Conservation (phyloP, 2,113 vertebrate genomes). For the Lonchura striata region DNA sequence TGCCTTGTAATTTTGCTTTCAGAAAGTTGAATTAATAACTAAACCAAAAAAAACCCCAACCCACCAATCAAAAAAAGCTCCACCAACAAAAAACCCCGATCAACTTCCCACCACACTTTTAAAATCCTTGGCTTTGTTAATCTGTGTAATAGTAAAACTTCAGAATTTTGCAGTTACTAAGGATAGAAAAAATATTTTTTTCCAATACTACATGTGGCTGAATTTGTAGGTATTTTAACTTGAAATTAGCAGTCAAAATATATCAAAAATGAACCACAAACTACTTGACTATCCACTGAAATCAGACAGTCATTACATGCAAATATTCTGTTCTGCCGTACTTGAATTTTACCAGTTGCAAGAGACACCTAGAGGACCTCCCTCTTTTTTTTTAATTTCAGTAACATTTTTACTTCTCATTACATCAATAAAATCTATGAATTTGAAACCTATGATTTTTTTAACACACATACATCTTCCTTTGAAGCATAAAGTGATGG, state of each 20-base stretch:
- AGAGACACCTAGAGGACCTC: neutral
- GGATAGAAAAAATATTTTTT: neutral
- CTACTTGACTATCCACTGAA: neutral
- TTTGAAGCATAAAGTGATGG: neutral
- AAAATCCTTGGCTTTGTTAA: neutral
- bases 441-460: neutral
- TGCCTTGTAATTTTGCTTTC: neutral
- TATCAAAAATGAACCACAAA: neutral
- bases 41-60: neutral
- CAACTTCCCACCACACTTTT: neutral
- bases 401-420: neutral
- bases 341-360: neutral
- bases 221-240: neutral
- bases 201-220: neutral
- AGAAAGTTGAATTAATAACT: neutral
- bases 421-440: neutral
- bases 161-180: neutral
- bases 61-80: too few species aligned
- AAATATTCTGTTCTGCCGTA: neutral
- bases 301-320: neutral
- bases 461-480: neutral
- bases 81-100: too few species aligned
- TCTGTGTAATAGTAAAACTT: neutral
- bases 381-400: neutral
- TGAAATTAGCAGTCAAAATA: neutral